Evolutionary conservation across 2,113 vertebrate species (phyloP).

Genomic region (Pygathrix nemaeus): DNA sequence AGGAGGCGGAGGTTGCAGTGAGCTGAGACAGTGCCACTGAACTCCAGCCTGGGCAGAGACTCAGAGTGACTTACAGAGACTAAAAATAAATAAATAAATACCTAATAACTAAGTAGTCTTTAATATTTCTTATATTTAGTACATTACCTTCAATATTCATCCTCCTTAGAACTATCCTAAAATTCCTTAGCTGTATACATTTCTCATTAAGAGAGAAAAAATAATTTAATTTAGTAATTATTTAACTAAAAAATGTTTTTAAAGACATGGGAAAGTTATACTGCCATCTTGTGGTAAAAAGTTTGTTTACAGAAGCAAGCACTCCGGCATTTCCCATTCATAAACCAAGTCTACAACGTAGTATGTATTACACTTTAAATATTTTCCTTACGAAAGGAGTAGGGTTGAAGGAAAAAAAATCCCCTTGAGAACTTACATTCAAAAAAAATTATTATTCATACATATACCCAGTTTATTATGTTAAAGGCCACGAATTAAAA

Average conservation of each 20-base stretch:
- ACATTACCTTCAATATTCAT: not conserved
- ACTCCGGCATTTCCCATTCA: not conserved
- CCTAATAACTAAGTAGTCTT: not conserved
- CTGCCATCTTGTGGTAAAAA: constrained; percentile 74
- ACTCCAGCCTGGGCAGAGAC: too few relatives aligned
- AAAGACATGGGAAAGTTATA: constrained; percentile 48
- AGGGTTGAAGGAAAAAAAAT: not conserved
- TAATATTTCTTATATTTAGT: not conserved
- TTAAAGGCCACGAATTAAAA: constrained; percentile 27
- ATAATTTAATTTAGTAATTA: not conserved
- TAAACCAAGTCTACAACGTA: not conserved
- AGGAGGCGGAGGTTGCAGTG: too few relatives aligned
- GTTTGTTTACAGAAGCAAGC: constrained; percentile 24
- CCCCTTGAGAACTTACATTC: not conserved
- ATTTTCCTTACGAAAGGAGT: not conserved
- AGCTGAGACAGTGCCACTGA: too few relatives aligned
- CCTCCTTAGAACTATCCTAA: not conserved
- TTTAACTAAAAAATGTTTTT: not conserved
- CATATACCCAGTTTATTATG: not conserved
- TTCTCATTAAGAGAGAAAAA: constrained; percentile 31
- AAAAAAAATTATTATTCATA: constrained; percentile 21
- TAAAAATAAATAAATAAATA: not conserved
- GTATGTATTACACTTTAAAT: not conserved
- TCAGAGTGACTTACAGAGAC: too few relatives aligned
- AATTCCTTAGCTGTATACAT: not conserved